Evolutionary conservation across 1,140 invertebrate species (phyloP).

Genomic region (Ips typographus): DNA sequence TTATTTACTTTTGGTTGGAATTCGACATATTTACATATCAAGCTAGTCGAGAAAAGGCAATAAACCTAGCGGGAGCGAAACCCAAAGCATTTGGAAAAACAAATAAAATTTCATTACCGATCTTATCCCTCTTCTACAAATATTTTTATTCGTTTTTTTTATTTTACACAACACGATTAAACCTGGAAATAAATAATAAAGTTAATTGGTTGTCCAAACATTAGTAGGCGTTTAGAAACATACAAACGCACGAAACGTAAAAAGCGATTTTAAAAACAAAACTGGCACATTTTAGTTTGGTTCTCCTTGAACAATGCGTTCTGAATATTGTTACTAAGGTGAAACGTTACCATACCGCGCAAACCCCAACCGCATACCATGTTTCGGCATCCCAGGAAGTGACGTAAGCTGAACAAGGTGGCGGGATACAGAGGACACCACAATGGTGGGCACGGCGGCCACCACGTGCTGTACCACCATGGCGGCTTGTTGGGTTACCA

Average conservation of each 20-base stretch:
- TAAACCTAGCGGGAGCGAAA: slow-evolving; percentile 6
- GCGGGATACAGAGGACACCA: slow-evolving; percentile 51
- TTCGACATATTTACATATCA: slow-evolving; percentile 11
- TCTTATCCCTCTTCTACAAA: slow-evolving; percentile 21
- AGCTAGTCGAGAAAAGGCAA: neutral
- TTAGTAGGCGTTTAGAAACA: too few species aligned
- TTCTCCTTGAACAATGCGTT: too few species aligned
- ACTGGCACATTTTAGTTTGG: too few species aligned
- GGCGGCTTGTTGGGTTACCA: slow-evolving; percentile 47
- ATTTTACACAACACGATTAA: slow-evolving; percentile 19
- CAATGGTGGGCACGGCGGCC: slow-evolving; percentile 45
- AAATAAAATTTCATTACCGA: slow-evolving; percentile 21
- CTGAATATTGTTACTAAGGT: too few species aligned
- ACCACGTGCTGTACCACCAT: slow-evolving; percentile 51
- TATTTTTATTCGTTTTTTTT: slow-evolving; percentile 20
- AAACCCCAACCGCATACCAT: slow-evolving; percentile 29
- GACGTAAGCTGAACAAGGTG: slow-evolving; percentile 44
- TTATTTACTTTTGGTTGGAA: neutral
- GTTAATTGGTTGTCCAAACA: too few species aligned
- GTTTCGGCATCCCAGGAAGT: slow-evolving; percentile 35
- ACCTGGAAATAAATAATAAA: slow-evolving; percentile 9
- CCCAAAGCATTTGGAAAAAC: slow-evolving; percentile 11
- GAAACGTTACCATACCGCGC: slow-evolving; percentile 4
- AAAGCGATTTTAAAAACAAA: too few species aligned
- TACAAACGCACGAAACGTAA: too few species aligned